These are phyloP conservation scores for Campoplex capitator DNA, from an alignment of 2,888 invertebrate genomes.

Conservation along the genomic window DNA sequence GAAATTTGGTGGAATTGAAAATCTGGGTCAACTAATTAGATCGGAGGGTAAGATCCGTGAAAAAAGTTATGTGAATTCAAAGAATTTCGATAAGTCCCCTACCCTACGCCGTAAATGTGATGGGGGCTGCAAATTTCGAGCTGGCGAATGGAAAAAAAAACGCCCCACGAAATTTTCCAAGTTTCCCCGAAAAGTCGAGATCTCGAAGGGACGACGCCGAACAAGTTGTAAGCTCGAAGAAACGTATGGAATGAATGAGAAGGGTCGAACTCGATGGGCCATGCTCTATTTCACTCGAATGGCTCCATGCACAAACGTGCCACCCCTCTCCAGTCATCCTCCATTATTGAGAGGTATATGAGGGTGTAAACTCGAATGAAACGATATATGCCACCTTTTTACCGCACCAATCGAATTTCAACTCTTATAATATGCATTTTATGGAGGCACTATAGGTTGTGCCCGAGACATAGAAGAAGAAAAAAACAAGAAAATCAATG, in stretches of 20 bases:
- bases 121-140: slow-evolving; percentile 1
- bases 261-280: slow-evolving; percentile 49
- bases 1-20: too few species aligned
- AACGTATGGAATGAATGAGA: slow-evolving; percentile 50
- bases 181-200: slow-evolving; percentile 26
- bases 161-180: slow-evolving; percentile 41
- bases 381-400: slow-evolving; percentile 31
- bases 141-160: slow-evolving; percentile 7
- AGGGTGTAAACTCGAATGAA: slow-evolving; percentile 39
- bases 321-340: slow-evolving; percentile 21
- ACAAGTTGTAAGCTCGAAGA: slow-evolving; percentile 50
- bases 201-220: background rate
- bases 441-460: background rate
- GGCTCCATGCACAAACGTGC: slow-evolving; percentile 23
- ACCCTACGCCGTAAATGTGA: background rate
- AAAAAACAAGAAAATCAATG: background rate
- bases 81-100: background rate
- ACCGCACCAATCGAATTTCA: slow-evolving; percentile 32
- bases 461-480: background rate
- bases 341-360: slow-evolving; percentile 54
- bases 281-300: slow-evolving; percentile 60
- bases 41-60: background rate
- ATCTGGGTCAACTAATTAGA: background rate
- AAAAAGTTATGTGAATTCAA: background rate
- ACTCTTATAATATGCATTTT: background rate